Evolutionary conservation across 2,113 vertebrate genomes (phyloP), one percentile per base, ranked within the genome.

Genomic region (Bucco capensis): DNA sequence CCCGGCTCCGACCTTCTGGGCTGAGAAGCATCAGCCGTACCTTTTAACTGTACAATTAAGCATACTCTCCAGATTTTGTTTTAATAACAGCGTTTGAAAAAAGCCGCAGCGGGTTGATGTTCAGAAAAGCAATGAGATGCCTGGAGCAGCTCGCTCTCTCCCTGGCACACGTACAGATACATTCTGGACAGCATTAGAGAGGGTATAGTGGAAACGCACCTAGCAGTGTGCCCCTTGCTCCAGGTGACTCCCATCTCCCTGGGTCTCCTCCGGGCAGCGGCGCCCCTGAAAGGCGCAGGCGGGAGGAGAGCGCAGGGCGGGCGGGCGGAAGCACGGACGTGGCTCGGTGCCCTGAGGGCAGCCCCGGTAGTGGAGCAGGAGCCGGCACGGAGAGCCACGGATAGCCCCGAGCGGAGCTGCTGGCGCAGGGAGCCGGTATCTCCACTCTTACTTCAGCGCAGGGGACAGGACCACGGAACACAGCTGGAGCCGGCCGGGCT

Each of bases 41-140:
- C 88, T 93, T 95, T 94, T 70, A 83, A 77, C 64, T 66, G 72
- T 91, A 80, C 76, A 81, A 77, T 78, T 84, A 75, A 19, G 49
- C 53, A 61, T 86, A 77, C 53, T 86, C 61, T 28, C 57, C 72
- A 92, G 91, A 94, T 53, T 79, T 64, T 88, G 60, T 67, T 93
- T 88, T 78, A 91, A 91, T 86, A 89, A 74, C 57, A 72, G 61
- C 31, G 9, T 74, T 90, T 4, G 49, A 9, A 49, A 54, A 93
- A 92, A 80, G 38, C 57, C 28, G 1, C 86, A 74, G 90, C 21
- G 23, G 38, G 76, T 66, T 24, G 22, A 56, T 86, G 51, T 60
- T 94, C 22, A 85, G 83, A 60, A 62, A 83, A 86, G 83, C 72
- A 33, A 31, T 6, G 78, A 81, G 65, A 40, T 58, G 54, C 69